Evolutionary conservation across 1,140 invertebrate species (phyloP), one percentile per base, ranked within the genome.

Genomic region (Atta colombica): DNA sequence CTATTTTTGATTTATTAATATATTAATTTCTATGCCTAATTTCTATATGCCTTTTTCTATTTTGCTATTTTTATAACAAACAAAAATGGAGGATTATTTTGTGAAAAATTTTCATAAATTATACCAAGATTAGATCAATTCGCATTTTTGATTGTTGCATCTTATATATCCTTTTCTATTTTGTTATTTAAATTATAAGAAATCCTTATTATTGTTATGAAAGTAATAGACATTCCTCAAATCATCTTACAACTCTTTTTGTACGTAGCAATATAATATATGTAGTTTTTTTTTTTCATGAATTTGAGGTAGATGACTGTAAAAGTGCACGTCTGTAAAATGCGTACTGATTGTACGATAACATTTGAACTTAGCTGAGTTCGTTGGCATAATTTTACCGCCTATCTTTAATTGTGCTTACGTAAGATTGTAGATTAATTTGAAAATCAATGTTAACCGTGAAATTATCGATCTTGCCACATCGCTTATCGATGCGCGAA

Each of bases 341-440:
- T 84, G 21, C 16, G 31, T 77, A 28, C 25, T 16, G 1, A 6
- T 18, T 45, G 10, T 10, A 21, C 18, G 87, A 88, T 88, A 88
- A 88, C 85, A 81, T 81, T 87, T 88, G 87, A 87, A 87, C 87
- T 88, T 69, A 8, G 14, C 14, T 2, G 55, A 77, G 63, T 49
- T 81, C 85, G 51, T 88, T 88, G 87, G 68, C 85, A 87, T 75
- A 88, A 77, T 81, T 88, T 81, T 53, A 39, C 28, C 8, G 16
- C 28, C 21, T 88, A 81, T 88, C 82, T 63, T 86, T 77, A 45
- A 66, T 58, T 63, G 18, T n/a, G n/a, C 49, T 84, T 87, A 88
- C 45, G 65, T 85, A 88, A 87, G 53, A 77, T 69, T n/a, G 16
- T 28, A 12, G 10, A 51, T 74, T 87, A 75, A 87, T 77, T 85